Conservation (phyloP, 2,113 vertebrate genomes). For the Sisor rabdophorus region DNA sequence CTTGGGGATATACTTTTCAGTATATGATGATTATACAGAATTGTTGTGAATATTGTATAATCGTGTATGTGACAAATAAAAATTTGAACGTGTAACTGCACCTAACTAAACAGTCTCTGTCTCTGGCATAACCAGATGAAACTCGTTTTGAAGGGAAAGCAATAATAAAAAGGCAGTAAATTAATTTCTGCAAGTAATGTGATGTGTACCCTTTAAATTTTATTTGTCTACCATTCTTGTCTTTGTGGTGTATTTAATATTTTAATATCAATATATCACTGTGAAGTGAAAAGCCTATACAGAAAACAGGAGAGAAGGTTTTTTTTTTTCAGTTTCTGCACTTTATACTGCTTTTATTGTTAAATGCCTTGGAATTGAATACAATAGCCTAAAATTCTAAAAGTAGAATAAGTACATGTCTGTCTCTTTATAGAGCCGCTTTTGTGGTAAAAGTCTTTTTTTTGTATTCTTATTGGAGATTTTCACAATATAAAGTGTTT, state of each 20-base stretch:
- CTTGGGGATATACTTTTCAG: too few species aligned
- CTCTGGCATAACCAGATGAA: background rate
- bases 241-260: background rate
- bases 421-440: slow-evolving; percentile 11
- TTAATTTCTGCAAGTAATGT: background rate
- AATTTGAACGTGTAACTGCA: too few species aligned
- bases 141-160: background rate
- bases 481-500: slow-evolving; percentile 15
- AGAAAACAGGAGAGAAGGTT: background rate
- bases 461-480: slow-evolving; percentile 8
- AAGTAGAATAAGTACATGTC: slow-evolving; percentile 18
- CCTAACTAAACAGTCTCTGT: background rate
- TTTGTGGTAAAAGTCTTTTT: background rate
- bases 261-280: background rate
- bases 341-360: background rate
- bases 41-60: too few species aligned
- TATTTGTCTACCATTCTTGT: background rate
- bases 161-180: background rate
- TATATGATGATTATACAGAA: too few species aligned
- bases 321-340: background rate
- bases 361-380: background rate
- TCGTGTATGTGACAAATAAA: too few species aligned
- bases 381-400: background rate
- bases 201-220: background rate
- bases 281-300: background rate